phyloP scores from a whole-genome alignment of 1,140 invertebrate genomes.

The Penaeus indicus region DNA sequence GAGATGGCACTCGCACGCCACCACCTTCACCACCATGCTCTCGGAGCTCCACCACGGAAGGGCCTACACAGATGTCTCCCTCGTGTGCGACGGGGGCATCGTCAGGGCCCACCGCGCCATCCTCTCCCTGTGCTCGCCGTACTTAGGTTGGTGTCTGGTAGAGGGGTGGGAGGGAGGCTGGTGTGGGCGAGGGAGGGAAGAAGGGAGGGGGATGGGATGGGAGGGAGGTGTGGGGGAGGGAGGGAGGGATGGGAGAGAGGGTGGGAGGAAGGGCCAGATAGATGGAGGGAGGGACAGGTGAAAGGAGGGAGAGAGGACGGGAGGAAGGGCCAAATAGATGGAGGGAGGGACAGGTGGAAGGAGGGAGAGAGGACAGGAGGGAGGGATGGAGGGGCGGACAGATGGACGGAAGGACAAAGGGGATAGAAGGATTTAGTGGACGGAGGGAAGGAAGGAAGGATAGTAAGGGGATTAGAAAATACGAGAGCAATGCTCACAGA shows the following conservation, averaged over 20 bases:
- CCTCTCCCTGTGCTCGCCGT: conserved; percentile 64
- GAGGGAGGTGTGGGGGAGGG: no score
- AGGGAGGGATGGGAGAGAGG: neutral
- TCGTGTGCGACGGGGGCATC: conserved; percentile 65
- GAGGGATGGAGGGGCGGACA: no score
- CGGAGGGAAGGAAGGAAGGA: no score
- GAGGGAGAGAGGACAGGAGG: no score
- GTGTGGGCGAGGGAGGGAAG: neutral
- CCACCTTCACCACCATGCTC: conserved; percentile 65
- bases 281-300: neutral
- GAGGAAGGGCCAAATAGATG: no score
- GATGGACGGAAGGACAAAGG: no score
- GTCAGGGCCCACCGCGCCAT: conserved; percentile 64
- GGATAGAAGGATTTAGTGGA: no score
- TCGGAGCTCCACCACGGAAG: conserved; percentile 62
- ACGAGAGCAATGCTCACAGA: no score
- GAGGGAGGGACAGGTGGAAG: no score
- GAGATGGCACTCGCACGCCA: conserved; percentile 66
- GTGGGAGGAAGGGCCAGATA: neutral
- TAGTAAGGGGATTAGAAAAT: no score
- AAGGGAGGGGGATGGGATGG: neutral
- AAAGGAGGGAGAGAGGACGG: no score
- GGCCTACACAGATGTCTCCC: conserved; percentile 63
- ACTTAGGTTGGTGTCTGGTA: conserved; percentile 38
- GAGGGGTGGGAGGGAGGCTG: no score